These are phyloP conservation scores for Perca flavescens DNA, from an alignment of 2,113 vertebrate genomes.

Conservation along the genomic window DNA sequence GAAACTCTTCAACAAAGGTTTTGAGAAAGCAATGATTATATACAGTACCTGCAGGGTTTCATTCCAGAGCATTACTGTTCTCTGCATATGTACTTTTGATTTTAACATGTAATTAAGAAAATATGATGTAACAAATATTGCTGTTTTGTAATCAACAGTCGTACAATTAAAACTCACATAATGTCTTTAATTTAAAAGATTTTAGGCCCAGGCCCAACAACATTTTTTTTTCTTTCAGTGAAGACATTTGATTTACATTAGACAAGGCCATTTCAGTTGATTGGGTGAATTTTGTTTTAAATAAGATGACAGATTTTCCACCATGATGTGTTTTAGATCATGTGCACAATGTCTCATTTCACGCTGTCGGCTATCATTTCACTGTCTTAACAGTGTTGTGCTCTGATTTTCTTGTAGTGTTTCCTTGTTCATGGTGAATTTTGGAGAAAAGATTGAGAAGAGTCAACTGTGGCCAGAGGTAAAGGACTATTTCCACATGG, in stretches of 20 bases:
- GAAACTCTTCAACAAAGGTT: slow-evolving; percentile 71
- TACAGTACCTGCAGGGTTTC: neutral
- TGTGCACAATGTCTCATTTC: neutral
- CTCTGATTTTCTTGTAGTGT: slow-evolving; percentile 62
- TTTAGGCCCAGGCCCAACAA: neutral
- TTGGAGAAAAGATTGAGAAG: slow-evolving; percentile 73
- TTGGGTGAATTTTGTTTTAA: too few species aligned
- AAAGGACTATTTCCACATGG: slow-evolving; percentile 76
- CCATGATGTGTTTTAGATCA: slow-evolving; percentile 9
- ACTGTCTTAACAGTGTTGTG: slow-evolving; percentile 25
- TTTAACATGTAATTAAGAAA: neutral
- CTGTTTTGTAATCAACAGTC: neutral
- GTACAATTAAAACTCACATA: neutral
- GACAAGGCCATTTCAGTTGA: neutral
- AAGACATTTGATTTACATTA: neutral
- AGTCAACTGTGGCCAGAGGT: slow-evolving; percentile 71
- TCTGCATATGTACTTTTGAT: neutral
- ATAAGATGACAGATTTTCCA: neutral
- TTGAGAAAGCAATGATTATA: neutral
- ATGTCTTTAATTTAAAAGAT: neutral
- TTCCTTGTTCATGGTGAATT: slow-evolving; percentile 35
- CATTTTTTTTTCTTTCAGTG: neutral
- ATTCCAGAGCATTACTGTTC: neutral
- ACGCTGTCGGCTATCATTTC: neutral
- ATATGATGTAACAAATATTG: too few species aligned